Evolutionary conservation across 37 sponge, comb jelly and placozoan genomes (phyloP).

Genomic region (Geodia barretti): DNA sequence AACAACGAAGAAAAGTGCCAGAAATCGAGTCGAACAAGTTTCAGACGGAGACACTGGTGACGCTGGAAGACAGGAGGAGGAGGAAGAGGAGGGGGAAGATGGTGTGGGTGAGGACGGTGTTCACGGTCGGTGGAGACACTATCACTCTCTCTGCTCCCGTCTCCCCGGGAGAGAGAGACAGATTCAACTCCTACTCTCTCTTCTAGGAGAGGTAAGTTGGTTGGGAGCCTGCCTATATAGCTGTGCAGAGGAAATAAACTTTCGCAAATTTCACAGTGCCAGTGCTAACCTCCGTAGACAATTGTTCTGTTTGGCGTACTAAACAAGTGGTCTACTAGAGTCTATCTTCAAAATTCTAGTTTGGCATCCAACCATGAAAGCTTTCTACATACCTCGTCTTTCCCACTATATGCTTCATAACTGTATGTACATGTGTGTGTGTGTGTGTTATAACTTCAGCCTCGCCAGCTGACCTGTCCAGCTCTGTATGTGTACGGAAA

Average conservation of each 20-base stretch:
- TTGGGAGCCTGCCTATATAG: too few relatives aligned
- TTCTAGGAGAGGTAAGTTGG: constrained; percentile 31
- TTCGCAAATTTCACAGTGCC: too few relatives aligned
- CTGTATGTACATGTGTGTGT: background rate
- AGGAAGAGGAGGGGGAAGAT: background rate
- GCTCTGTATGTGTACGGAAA: constrained; percentile 53
- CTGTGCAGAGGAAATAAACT: too few relatives aligned
- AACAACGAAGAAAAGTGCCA: background rate
- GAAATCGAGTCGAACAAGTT: background rate
- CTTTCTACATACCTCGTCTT: too few relatives aligned
- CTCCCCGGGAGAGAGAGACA: constrained; percentile 50
- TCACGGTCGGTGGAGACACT: constrained; percentile 11
- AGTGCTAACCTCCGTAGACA: too few relatives aligned
- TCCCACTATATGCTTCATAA: too few relatives aligned
- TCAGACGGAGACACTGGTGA: background rate
- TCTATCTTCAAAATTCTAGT: too few relatives aligned
- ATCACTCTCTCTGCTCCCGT: constrained; percentile 3
- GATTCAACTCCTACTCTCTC: constrained; percentile 24
- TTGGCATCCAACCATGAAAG: too few relatives aligned
- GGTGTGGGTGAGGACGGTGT: background rate
- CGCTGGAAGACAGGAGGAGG: background rate
- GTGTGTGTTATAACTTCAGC: background rate
- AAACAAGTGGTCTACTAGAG: too few relatives aligned
- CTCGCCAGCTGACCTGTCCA: background rate
- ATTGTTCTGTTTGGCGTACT: too few relatives aligned